phyloP scores from a whole-genome alignment of 2,797 vertebrate genomes.

The Periparus ater region DNA sequence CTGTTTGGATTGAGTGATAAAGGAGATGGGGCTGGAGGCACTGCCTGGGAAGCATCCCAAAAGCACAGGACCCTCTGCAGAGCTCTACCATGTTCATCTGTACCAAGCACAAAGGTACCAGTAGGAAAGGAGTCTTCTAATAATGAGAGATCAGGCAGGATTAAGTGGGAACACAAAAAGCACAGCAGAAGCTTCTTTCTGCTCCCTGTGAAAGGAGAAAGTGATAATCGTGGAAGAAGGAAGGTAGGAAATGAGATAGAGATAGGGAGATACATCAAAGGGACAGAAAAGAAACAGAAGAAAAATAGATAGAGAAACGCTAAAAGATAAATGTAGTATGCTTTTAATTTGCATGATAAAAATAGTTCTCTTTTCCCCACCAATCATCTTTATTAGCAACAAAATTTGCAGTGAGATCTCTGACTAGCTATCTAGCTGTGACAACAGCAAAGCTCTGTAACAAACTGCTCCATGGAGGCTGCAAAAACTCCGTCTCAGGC shows the following conservation, averaged over 20 bases:
- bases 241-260: constrained; percentile 6
- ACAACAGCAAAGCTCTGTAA: constrained; percentile 35
- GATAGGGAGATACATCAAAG: neutral
- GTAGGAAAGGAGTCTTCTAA: neutral
- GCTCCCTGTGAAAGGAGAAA: neutral
- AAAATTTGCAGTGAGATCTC: neutral
- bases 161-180: neutral
- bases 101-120: neutral
- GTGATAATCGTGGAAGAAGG: neutral
- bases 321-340: constrained; percentile 15
- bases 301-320: constrained; percentile 3
- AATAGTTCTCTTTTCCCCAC: constrained; percentile 23
- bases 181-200: neutral
- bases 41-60: neutral
- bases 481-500: neutral
- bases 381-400: constrained; percentile 55
- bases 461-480: neutral
- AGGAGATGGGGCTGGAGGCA: neutral
- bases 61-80: neutral
- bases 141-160: neutral
- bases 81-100: neutral
- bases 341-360: constrained; percentile 46
- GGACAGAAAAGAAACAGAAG: constrained; percentile 5
- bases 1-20: neutral
- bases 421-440: constrained; percentile 32